Percentiles rank a stretch among this genome's conserved stretches.
Conservation (phyloP, 2,888 invertebrate species). For the Monopis laevigella region DNA sequence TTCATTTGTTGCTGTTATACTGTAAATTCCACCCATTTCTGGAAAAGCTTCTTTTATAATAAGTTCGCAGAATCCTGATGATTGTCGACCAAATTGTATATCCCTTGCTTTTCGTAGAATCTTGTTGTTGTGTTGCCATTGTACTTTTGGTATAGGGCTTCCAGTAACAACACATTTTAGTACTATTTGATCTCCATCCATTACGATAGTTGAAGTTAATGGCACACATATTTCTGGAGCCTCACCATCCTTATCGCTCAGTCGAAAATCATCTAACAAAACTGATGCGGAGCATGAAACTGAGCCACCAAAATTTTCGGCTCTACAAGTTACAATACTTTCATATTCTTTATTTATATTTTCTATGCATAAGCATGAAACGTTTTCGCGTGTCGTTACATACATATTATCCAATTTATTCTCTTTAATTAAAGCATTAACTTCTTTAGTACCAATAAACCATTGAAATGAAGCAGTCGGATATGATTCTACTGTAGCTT, state of each 20-base stretch:
- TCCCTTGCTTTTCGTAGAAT: constrained; percentile 81
- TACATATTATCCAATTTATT: constrained; percentile 76
- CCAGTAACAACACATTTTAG: constrained; percentile 79
- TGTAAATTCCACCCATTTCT: constrained; percentile 89
- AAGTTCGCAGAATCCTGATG: constrained; percentile 82
- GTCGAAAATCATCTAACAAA: constrained; percentile 65
- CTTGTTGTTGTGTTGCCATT: constrained; percentile 81
- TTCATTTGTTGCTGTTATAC: constrained; percentile 83
- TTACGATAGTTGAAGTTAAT: constrained; percentile 78
- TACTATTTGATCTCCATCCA: constrained; percentile 89
- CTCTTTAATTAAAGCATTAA: constrained; percentile 60
- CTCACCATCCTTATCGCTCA: constrained; percentile 37
- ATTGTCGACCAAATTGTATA: constrained; percentile 76
- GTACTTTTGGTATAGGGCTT: constrained; percentile 80
- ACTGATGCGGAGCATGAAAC: constrained; percentile 86
- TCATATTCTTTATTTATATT: constrained; percentile 74
- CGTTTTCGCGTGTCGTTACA: constrained; percentile 75
- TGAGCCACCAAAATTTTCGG: constrained; percentile 89
- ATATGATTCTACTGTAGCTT: constrained; percentile 78
- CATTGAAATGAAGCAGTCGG: constrained; percentile 88
- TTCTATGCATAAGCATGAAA: constrained; percentile 81
- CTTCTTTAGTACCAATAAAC: constrained; percentile 80
- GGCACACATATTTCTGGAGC: constrained; percentile 81
- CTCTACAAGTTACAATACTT: constrained; percentile 86
- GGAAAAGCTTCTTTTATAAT: constrained; percentile 88